Conservation (phyloP, 2,113 vertebrate genomes). For the Ifrita kowaldi region DNA sequence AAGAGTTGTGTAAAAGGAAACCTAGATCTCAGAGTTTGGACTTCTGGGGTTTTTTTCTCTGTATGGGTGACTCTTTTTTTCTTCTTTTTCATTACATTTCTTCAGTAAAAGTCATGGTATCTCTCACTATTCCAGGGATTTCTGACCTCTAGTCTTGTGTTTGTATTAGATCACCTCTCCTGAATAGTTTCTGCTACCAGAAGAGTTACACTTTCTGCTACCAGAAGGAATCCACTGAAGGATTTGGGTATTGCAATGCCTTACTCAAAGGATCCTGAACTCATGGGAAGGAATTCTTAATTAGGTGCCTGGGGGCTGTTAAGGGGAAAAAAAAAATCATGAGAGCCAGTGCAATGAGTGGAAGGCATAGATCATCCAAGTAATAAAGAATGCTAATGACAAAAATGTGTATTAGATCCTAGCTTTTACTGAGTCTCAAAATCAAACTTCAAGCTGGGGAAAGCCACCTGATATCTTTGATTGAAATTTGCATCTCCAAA, state of each 20-base stretch:
- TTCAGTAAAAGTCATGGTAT: background rate
- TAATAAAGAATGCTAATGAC: background rate
- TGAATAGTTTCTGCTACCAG: background rate
- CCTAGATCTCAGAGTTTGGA: background rate
- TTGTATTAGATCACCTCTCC: background rate
- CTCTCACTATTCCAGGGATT: background rate
- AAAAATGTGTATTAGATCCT: background rate
- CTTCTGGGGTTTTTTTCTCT: background rate
- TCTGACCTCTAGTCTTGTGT: background rate
- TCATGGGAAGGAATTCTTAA: background rate
- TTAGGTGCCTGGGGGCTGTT: background rate
- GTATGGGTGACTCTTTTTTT: background rate
- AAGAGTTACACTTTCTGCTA: background rate
- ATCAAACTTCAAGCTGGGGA: background rate
- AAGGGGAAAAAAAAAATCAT: background rate
- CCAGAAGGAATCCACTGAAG: background rate
- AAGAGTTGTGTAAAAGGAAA: background rate
- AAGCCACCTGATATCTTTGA: background rate
- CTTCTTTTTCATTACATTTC: background rate
- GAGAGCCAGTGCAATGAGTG: background rate
- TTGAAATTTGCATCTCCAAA: background rate
- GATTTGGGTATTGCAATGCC: background rate
- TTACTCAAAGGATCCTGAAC: background rate
- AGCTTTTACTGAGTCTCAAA: background rate
- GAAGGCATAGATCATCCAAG: background rate